Evolutionary conservation across 2,113 vertebrate genomes (phyloP).

Genomic region (Notarius quadriscutis): DNA sequence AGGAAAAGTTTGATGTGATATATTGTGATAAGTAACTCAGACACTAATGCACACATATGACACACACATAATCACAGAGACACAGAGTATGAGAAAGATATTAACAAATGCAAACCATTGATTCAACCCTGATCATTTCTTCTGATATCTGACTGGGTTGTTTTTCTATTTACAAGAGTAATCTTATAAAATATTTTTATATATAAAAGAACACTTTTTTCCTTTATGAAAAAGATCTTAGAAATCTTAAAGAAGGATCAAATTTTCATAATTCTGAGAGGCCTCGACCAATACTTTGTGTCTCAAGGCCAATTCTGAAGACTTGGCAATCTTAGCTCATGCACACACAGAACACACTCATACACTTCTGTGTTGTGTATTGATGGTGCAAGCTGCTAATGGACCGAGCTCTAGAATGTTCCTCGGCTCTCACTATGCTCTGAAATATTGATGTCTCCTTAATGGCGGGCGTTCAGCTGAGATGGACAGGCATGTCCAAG

Average conservation of each 20-base stretch:
- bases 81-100: neutral
- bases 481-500: conserved; percentile 35
- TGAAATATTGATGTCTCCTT: conserved; percentile 93
- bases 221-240: neutral
- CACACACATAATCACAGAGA: conserved; percentile 8
- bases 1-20: neutral
- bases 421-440: conserved; percentile 73
- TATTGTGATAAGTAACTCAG: neutral
- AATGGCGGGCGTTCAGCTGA: conserved; percentile 66
- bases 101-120: neutral
- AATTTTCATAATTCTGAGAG: neutral
- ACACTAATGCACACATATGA: neutral
- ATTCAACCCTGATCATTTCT: neutral
- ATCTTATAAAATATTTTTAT: neutral
- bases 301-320: neutral
- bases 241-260: neutral
- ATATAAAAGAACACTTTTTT: neutral
- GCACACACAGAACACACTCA: neutral
- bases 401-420: conserved; percentile 71
- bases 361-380: conserved; percentile 55
- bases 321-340: neutral
- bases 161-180: neutral
- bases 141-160: neutral
- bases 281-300: neutral
- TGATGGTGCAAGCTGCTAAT: conserved; percentile 73